Evolutionary conservation across 2,888 invertebrate genomes (phyloP), one percentile per base, ranked within the genome.

Genomic region (Napeogenes sylphis): DNA sequence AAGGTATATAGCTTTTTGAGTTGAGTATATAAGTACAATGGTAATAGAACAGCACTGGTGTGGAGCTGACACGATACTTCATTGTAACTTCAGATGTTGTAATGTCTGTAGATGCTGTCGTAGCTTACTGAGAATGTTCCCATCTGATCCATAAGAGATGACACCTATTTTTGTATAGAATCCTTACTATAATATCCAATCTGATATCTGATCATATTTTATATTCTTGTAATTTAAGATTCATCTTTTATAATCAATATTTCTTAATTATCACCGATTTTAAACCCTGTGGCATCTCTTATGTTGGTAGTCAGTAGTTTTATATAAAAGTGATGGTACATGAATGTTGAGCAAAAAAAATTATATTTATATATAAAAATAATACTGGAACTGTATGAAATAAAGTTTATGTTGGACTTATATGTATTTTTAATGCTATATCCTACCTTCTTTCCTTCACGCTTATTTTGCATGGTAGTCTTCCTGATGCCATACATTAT

Each of bases 361-460:
- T 35, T 54, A 62, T 56, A 45, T n/a, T 55, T 64, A 65, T 66
- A 55, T 65, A 65, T 84, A 84, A 84, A 84, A 74, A 80, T 75
- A 81, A 72, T 76, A 73, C 70, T 78, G 75, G 80, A 62, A 82
- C 79, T 78, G 76, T 75, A 81, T 81, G 79, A 79, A 86, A 87
- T 87, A 87, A 87, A 86, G 81, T 76, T 82, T 84, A 79, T 80
- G 74, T 74, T 70, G 79, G 76, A 61, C 79, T 79, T 79, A 76
- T 80, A 80, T 81, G 85, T 84, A 84, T 87, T 87, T 87, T 87
- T 78, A 87, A 82, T 87, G 73, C 74, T 75, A 79, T 76, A 64
- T 78, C 71, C 71, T 72, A 70, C 70, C 72, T 68, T 65, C 62
- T 62, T 55, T 62, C 65, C 67, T 61, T 63, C 68, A 70, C 62